These are phyloP conservation scores for Molossus alvarezi DNA, from an alignment of 2,797 vertebrate genomes.

Conservation along the genomic window DNA sequence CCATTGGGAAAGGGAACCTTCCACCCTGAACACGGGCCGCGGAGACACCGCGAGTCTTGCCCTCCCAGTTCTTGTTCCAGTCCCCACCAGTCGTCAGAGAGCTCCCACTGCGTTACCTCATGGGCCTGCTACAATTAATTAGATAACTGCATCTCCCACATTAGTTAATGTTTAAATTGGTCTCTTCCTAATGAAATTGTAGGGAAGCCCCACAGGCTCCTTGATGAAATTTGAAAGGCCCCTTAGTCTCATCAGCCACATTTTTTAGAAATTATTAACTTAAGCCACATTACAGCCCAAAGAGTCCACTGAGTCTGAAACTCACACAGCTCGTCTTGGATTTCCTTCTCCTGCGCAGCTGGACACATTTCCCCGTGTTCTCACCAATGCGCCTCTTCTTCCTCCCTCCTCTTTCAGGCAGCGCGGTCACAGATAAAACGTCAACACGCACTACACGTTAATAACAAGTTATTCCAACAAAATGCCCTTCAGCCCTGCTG, in stretches of 20 bases:
- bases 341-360: fast-evolving
- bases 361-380: fast-evolving
- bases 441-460: constrained; percentile 27
- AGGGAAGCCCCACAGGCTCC: constrained; percentile 75
- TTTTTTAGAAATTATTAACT: constrained; percentile 76
- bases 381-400: fast-evolving
- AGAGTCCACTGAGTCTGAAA: neutral
- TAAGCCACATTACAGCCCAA: constrained; percentile 43
- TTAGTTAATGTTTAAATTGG: constrained; percentile 83
- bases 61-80: neutral
- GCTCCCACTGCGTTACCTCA: neutral
- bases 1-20: neutral
- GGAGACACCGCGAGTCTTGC: neutral
- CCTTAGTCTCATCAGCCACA: constrained; percentile 71
- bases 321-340: neutral
- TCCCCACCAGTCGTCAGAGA: constrained; percentile 16
- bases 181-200: constrained; percentile 83
- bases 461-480: neutral
- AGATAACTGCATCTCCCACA: constrained; percentile 70
- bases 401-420: neutral
- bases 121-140: constrained; percentile 75
- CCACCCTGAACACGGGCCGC: neutral
- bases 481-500: neutral
- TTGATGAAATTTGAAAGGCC: constrained; percentile 79
- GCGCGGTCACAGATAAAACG: constrained; percentile 1